Evolutionary conservation across 1,140 invertebrate genomes (phyloP), one percentile per base, ranked within the genome.

Genomic region (Macrocentrus cingulum): DNA sequence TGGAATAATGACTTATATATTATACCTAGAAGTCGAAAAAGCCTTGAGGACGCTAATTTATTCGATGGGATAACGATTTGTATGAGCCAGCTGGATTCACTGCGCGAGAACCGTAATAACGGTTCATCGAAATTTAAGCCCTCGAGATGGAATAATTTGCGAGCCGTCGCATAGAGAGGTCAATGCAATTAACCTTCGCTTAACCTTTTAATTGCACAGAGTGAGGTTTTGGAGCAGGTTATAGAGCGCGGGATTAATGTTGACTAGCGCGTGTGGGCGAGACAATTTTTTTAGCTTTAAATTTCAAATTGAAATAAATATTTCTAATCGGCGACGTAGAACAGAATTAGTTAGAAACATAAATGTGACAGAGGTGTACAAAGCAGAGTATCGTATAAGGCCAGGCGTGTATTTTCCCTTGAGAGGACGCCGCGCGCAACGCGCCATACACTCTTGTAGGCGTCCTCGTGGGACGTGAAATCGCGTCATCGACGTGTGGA

Each of bases 131-230:
- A 56, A 49, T 49, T 56, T 46, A 56, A 56, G 54, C 34, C 34
- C 45, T 39, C 54, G 54, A 56, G 54, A 57, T 57, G 45, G 19
- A 49, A 57, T 57, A 57, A 57, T 57, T 57, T 41, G 55, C 29
- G 16, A 25, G 49, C 16, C 19, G 36, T 50, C 34, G 20, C 45
- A 48, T 39, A 23, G 22, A 8, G 42, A 48, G 55, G 55, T 57
- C 55, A 50, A 57, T 57, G 55, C 55, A 57, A 57, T 57, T 57
- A 57, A 57, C 55, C 55, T 46, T 56, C 54, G 45, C 39, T 56
- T 56, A 56, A 56, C 54, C 55, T 42, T 57, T 57, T 50, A 57
- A 50, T 57, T 57, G 36, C 20, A 37, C 46, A 39, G 45, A 57
- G 55, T 48, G 29, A 50, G 55, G 55, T 57, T 49, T 57, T 34